Percentiles rank a stretch among this genome's conserved stretches.
These are phyloP conservation scores for Arenaria interpres DNA, from an alignment of 2,113 vertebrate species.

Conservation along the genomic window DNA sequence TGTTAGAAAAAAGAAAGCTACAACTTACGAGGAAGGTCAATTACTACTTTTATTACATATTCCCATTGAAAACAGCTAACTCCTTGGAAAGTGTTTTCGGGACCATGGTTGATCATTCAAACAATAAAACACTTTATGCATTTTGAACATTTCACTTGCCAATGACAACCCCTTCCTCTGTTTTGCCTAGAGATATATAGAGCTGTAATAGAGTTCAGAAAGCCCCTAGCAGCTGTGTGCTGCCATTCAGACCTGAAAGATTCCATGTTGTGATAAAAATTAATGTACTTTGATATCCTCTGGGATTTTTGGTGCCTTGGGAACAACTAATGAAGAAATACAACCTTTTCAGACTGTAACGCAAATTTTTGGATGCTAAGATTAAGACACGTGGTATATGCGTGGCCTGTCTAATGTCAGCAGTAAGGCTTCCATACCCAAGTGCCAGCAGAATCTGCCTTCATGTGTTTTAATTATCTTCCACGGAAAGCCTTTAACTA, in stretches of 20 bases:
- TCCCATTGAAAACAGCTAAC: neutral
- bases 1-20: neutral
- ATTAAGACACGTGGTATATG: neutral
- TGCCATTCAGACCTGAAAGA: conserved; percentile 93
- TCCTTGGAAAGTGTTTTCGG: neutral
- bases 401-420: neutral
- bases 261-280: conserved; percentile 90
- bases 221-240: conserved; percentile 85
- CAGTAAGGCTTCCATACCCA: neutral
- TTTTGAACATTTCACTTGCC: conserved; percentile 79
- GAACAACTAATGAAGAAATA: conserved; percentile 87
- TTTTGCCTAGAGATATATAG: conserved; percentile 82
- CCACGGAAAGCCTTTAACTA: neutral
- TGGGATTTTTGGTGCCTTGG: conserved; percentile 81
- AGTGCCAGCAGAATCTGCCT: neutral
- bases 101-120: conserved; percentile 41
- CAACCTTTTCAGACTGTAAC: conserved; percentile 75
- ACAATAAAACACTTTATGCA: conserved; percentile 76
- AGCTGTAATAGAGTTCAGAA: conserved; percentile 83
- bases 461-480: conserved; percentile 4
- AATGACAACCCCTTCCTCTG: conserved; percentile 69
- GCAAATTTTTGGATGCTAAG: neutral
- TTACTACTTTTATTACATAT: neutral
- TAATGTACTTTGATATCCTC: conserved; percentile 91
- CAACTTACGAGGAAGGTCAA: neutral